Evolutionary conservation across 2,113 vertebrate genomes (phyloP).

Genomic region (Chaetops frenatus): DNA sequence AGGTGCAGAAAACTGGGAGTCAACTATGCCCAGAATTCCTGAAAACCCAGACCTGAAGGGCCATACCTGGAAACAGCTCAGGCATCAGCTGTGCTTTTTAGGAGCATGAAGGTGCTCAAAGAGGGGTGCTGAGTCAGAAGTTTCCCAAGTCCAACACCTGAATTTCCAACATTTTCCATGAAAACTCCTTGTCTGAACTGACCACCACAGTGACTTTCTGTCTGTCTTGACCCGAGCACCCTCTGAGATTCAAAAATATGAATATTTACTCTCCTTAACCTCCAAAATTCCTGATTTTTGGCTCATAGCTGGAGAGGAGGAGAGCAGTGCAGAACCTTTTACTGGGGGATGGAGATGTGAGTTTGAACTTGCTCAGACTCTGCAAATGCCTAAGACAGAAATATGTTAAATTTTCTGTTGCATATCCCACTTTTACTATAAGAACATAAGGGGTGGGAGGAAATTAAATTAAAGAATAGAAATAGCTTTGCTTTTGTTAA

Average conservation of each 20-base stretch:
- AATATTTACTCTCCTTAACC: neutral
- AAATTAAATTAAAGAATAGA: neutral
- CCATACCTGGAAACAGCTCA: neutral
- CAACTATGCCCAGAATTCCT: neutral
- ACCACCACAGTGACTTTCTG: neutral
- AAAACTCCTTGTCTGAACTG: neutral
- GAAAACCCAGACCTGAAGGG: neutral
- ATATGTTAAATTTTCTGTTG: neutral
- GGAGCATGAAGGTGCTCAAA: neutral
- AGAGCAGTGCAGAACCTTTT: neutral
- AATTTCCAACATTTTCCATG: neutral
- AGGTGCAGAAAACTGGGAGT: neutral
- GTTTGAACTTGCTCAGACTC: neutral
- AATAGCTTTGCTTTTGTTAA: neutral
- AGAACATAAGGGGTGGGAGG: rapidly evolving
- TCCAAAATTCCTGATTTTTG: neutral
- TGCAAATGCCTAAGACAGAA: neutral
- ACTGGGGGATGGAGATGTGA: neutral
- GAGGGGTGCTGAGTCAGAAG: neutral
- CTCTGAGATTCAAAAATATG: neutral
- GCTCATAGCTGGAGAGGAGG: neutral
- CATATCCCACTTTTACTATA: neutral
- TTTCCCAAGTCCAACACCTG: neutral
- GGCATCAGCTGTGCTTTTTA: neutral
- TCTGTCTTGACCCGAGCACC: rapidly evolving